These are phyloP conservation scores for Lepidurus packardi DNA, from an alignment of 1,140 invertebrate genomes.

Conservation along the genomic window DNA sequence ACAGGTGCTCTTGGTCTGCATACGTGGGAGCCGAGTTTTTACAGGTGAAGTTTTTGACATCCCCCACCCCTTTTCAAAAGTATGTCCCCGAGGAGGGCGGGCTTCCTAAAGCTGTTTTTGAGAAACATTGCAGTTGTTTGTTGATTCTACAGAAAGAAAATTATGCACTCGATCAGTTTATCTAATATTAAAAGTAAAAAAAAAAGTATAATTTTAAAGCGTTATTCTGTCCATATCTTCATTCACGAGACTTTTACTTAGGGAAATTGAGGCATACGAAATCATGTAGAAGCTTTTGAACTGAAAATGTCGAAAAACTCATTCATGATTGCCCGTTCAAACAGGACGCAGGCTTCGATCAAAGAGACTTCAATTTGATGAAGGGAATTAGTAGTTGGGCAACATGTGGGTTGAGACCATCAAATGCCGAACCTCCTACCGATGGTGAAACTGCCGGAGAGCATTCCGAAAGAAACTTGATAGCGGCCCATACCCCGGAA, in stretches of 20 bases:
- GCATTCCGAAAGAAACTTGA: conserved; percentile 1
- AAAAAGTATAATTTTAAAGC: too few species aligned
- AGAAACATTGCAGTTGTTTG: too few species aligned
- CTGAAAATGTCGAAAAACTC: too few species aligned
- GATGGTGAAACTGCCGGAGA: conserved; percentile 37
- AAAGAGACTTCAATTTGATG: conserved; percentile 65
- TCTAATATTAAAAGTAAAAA: too few species aligned
- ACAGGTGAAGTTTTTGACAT: conserved; percentile 42
- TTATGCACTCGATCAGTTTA: too few species aligned
- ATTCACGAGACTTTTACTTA: too few species aligned
- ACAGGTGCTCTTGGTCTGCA: conserved; percentile 63
- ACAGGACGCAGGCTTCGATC: conserved; percentile 52
- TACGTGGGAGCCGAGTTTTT: conserved; percentile 64
- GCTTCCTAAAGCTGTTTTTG: too few species aligned
- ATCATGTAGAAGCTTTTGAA: too few species aligned
- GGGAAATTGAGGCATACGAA: too few species aligned
- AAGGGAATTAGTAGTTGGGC: conserved; percentile 77
- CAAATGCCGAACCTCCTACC: conserved; percentile 38
- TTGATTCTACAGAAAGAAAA: too few species aligned
- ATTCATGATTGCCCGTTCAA: conserved; percentile 33
- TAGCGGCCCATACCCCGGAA: not conserved
- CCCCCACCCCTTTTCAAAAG: not conserved
- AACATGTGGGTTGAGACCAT: conserved; percentile 62
- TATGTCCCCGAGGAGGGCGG: too few species aligned
- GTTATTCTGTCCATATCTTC: too few species aligned